Evolutionary conservation across 2,113 vertebrate species (phyloP), one percentile per base, ranked within the genome.

Genomic region (Myrmophylax atrothorax): DNA sequence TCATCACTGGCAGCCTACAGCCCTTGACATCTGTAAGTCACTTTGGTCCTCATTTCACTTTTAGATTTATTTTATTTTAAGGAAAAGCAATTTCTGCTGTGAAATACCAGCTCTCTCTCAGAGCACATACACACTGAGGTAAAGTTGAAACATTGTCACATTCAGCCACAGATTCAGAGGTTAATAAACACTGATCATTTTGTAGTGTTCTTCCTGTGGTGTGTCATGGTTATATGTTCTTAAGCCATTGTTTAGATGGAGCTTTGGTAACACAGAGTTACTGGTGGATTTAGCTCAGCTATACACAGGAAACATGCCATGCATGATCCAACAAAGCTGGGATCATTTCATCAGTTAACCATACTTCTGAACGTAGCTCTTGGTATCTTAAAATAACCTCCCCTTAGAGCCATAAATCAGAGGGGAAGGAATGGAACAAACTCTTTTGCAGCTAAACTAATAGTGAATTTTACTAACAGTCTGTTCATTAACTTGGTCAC

Each of bases 311-410:
- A 83, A 67, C 12, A 15, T 24, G 19, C 38, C 59, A 25, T 20
- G 55, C n/a, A n/a, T 6, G n/a, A 40, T 62, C 87, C 16, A 87
- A 67, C 46, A 94, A 89, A 92, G 80, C 59, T 0, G 0, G 13
- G 7, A 35, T 80, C 22, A 47, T 69, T 86, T 88, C 33, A 88
- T 72, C 59, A 79, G 81, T 62, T 83, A 68, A 20, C 49, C 44
- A 17, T 83, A 63, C 46, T 92, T 59, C 56, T 56, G 53, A 60
- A 53, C 70, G 24, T 67, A 67, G 29, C 37, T 93, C 60, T 74
- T 42, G 52, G 11, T 49, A 31, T 74, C 70, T 93, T 88, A 90
- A 96, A 93, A 94, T 70, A 97, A 80, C 24, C 20, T 83, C n/a
- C 73, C 23, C 46, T 83, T 46, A n/a, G 59, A 90, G 63, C 26